Conservation (phyloP, 2,797 vertebrate species). For the Rhinichthys osculus region DNA sequence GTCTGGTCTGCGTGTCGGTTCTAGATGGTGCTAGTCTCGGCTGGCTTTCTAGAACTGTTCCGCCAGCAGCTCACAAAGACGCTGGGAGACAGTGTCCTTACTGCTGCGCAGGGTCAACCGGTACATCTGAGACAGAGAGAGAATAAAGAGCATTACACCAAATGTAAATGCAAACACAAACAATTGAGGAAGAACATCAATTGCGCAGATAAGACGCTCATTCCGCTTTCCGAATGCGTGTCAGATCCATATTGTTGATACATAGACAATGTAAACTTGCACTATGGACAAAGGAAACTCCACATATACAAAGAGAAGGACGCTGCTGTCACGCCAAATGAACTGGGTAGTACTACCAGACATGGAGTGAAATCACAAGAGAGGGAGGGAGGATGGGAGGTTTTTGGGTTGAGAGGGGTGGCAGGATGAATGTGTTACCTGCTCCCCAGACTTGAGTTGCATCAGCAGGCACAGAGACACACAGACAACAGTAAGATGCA, state of each 20-base stretch:
- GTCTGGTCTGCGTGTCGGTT: slow-evolving; percentile 59
- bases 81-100: slow-evolving; percentile 88
- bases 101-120: slow-evolving; percentile 92
- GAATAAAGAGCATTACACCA: background rate
- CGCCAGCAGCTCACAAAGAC: slow-evolving; percentile 89
- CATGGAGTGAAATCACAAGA: slow-evolving; percentile 26
- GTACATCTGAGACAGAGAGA: slow-evolving; percentile 82
- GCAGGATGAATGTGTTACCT: slow-evolving; percentile 62
- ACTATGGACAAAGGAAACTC: slow-evolving; percentile 31
- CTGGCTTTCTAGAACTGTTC: slow-evolving; percentile 86
- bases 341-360: slow-evolving; percentile 46
- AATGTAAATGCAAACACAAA: background rate
- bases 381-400: slow-evolving; percentile 14
- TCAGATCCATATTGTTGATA: slow-evolving; percentile 28
- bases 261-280: slow-evolving; percentile 36
- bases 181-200: background rate
- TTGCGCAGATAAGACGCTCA: slow-evolving; percentile 10
- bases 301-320: slow-evolving; percentile 36
- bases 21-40: slow-evolving; percentile 58
- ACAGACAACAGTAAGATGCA: slow-evolving; percentile 61
- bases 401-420: slow-evolving; percentile 21
- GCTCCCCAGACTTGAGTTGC: slow-evolving; percentile 64
- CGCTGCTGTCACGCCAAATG: slow-evolving; percentile 45
- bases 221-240: slow-evolving; percentile 19
- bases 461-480: slow-evolving; percentile 62